Evolutionary conservation across 2,888 invertebrate genomes (phyloP).

Genomic region (Drosophila ochracea): DNA sequence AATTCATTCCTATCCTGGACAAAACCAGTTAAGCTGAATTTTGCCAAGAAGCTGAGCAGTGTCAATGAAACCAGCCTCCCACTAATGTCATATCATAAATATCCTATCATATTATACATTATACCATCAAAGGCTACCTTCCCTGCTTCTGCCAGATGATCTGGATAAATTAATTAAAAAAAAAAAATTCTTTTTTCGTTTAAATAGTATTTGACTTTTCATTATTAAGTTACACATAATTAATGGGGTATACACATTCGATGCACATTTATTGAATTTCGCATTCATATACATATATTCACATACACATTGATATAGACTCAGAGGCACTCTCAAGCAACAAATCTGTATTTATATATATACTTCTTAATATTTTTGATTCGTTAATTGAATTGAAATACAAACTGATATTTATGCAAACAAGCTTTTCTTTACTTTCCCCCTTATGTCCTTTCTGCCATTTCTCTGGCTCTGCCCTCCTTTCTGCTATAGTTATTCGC

Average conservation of each 20-base stretch:
- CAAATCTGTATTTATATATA: neutral
- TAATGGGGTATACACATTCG: neutral
- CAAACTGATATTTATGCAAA: neutral
- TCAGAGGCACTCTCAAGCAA: neutral
- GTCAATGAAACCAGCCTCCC: neutral
- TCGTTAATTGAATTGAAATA: neutral
- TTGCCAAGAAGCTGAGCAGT: neutral
- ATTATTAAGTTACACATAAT: neutral
- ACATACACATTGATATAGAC: neutral
- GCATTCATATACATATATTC: neutral
- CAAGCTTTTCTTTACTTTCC: neutral
- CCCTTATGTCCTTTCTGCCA: neutral
- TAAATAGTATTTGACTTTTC: neutral
- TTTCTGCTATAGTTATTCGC: neutral
- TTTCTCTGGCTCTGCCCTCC: neutral
- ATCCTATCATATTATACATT: neutral
- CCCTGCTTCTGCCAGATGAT: neutral
- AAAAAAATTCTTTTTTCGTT: neutral
- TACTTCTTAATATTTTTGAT: neutral
- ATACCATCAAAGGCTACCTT: neutral
- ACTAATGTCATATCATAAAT: neutral
- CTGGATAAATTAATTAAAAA: neutral
- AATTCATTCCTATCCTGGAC: neutral
- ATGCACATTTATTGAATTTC: neutral
- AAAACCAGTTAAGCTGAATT: neutral